Evolutionary conservation across 2,797 vertebrate species (phyloP).

Genomic region (Rallus crepitans): DNA sequence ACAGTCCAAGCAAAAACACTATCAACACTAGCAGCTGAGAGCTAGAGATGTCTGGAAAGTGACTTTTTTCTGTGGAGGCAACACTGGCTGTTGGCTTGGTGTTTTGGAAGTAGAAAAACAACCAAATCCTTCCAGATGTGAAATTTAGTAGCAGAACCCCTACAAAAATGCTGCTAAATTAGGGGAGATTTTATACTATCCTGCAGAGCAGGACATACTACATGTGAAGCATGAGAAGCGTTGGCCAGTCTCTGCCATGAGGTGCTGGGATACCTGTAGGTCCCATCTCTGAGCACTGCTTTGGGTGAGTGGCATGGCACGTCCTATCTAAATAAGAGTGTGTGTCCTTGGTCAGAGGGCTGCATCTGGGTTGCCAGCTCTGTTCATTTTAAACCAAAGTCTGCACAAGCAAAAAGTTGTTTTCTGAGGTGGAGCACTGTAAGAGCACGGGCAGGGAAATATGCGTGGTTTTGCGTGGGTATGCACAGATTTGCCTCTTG

Average conservation of each 20-base stretch:
- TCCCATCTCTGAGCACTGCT: not conserved
- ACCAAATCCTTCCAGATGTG: not conserved
- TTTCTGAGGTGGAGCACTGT: not conserved
- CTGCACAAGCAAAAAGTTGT: not conserved
- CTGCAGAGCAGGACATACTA: not conserved
- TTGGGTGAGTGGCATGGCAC: rapidly evolving
- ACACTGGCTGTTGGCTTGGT: not conserved
- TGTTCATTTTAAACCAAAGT: not conserved
- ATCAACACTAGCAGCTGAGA: not conserved
- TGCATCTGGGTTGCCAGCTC: not conserved
- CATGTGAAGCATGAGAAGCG: rapidly evolving
- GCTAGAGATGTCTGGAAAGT: not conserved
- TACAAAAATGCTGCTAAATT: not conserved
- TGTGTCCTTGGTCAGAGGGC: not conserved
- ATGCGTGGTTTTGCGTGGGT: not conserved
- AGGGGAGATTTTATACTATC: not conserved
- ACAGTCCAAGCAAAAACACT: not conserved
- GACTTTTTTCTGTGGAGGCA: not conserved
- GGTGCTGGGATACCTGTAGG: not conserved
- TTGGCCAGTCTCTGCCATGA: rapidly evolving
- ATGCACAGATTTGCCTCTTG: not conserved
- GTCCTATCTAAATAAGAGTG: rapidly evolving
- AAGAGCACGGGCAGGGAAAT: not conserved
- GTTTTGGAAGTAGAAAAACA: not conserved
- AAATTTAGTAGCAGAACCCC: not conserved